phyloP scores from a whole-genome alignment of 2,113 vertebrate species.

The Phodopus roborovskii region DNA sequence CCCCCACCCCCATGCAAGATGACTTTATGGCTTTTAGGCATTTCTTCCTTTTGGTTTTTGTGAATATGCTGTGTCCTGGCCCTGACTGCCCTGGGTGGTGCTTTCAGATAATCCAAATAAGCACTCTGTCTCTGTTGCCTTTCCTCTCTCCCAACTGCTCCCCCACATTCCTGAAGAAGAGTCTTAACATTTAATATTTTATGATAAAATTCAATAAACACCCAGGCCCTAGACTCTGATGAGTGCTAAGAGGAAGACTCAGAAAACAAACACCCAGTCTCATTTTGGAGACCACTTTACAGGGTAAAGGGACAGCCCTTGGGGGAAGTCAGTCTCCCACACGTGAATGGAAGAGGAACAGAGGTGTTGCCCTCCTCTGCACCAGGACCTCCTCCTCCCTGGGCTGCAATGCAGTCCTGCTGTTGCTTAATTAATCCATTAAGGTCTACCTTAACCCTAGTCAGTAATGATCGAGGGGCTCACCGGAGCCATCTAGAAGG shows the following conservation, averaged over 20 bases:
- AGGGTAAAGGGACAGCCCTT: neutral
- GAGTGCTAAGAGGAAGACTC: slow-evolving; percentile 49
- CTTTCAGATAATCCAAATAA: neutral
- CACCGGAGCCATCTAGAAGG: slow-evolving; percentile 83
- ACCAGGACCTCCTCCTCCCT: slow-evolving; percentile 59
- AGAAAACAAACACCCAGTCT: slow-evolving; percentile 42
- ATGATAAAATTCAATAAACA: slow-evolving; percentile 57
- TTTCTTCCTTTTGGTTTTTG: slow-evolving; percentile 61
- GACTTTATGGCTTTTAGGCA: slow-evolving; percentile 73
- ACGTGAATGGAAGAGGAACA: neutral
- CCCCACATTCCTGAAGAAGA: slow-evolving; percentile 10
- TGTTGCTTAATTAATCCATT: slow-evolving; percentile 79
- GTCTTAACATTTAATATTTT: slow-evolving; percentile 56
- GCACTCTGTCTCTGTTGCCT: neutral
- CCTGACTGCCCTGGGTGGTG: neutral
- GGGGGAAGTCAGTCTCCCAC: slow-evolving; percentile 53
- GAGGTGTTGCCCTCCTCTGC: slow-evolving; percentile 51
- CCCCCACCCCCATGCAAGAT: neutral
- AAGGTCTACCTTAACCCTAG: slow-evolving; percentile 79
- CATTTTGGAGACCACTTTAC: slow-evolving; percentile 42
- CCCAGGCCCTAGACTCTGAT: slow-evolving; percentile 48
- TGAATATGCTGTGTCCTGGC: slow-evolving; percentile 57
- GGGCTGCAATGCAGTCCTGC: slow-evolving; percentile 69
- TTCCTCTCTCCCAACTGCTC: neutral
- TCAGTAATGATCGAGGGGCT: slow-evolving; percentile 77